Base-by-base conservation (phyloP, 2,797 vertebrate species). In the Borostomias antarcticus region DNA sequence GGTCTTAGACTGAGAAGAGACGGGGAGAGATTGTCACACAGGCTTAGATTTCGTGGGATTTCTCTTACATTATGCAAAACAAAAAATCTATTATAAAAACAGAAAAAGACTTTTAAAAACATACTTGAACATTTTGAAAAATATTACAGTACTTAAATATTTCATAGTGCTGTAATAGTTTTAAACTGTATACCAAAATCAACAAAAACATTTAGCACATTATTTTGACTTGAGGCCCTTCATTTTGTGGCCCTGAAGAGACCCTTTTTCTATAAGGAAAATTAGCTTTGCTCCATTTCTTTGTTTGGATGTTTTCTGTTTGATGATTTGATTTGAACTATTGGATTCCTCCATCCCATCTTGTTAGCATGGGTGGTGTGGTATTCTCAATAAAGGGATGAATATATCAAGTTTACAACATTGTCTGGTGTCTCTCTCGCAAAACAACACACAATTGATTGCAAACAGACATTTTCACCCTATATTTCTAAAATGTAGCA, bases 381-480 rank as follows among this genome's bases (percentile, higher is more conserved):
- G 79, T 85, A 86, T 84, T 91, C 79, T 86, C 83, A 92, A 91
- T 92, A 93, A 93, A 93, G 78, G 68, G 69, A 88, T 88, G 63
- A 83, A 30, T 72, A 73, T 80, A 82, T 82, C 68, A 80, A 81
- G 62, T 19, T 56, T 57, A 69, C 54, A 29, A 50, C 19, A 23
- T 17, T 60, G 59, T 74, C 61, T 70, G n/a, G 10, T 77, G 69
- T 40, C 56, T 51, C 72, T 81, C 58, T 50, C 43, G 6, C 35
- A 17, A 32, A n/a, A 26, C 9, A 11, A 1, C 47, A 35, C 19
- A 32, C 3, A 19, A 23, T 64, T 29, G 9, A 52, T 28, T 13
- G 35, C 11, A 53, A 25, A 5, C 40, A 58, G 5, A 48, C 57
- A 32, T 35, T 68, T 53, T 29, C 8, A 60, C 43, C 6, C 13